Percentiles rank a stretch among this genome's conserved stretches.
Evolutionary conservation across 2,797 vertebrate species (phyloP).

Genomic region (Denticeps clupeoides): DNA sequence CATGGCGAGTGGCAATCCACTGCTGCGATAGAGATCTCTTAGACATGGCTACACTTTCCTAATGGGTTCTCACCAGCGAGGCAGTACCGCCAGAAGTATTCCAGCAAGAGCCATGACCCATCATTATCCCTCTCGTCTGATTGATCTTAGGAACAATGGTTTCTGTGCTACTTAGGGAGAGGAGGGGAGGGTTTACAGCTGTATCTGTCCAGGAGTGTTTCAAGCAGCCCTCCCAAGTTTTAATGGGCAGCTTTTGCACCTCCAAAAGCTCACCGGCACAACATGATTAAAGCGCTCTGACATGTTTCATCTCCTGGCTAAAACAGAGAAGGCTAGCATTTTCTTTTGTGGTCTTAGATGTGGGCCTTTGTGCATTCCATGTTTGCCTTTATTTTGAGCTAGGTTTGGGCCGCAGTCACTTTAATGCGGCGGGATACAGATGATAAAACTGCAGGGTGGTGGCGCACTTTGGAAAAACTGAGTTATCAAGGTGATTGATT

Average conservation of each 20-base stretch:
- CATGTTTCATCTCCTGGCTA: not conserved
- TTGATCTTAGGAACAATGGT: not conserved
- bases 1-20: too few species aligned
- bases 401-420: not conserved
- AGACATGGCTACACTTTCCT: too few species aligned
- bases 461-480: slow-evolving; percentile 2
- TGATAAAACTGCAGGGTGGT: slow-evolving; percentile 5
- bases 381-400: too few species aligned
- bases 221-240: not conserved
- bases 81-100: too few species aligned
- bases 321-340: not conserved
- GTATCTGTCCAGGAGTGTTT: not conserved
- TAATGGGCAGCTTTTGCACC: not conserved
- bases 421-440: not conserved
- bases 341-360: not conserved
- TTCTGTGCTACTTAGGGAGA: not conserved
- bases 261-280: not conserved
- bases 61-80: too few species aligned
- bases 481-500: slow-evolving; percentile 10
- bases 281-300: not conserved
- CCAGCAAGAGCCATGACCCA: not conserved
- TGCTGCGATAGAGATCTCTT: too few species aligned
- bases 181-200: not conserved
- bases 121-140: not conserved
- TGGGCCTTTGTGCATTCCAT: slow-evolving; percentile 1